Evolutionary conservation across 2,113 vertebrate genomes (phyloP).

Genomic region (Riparia riparia): DNA sequence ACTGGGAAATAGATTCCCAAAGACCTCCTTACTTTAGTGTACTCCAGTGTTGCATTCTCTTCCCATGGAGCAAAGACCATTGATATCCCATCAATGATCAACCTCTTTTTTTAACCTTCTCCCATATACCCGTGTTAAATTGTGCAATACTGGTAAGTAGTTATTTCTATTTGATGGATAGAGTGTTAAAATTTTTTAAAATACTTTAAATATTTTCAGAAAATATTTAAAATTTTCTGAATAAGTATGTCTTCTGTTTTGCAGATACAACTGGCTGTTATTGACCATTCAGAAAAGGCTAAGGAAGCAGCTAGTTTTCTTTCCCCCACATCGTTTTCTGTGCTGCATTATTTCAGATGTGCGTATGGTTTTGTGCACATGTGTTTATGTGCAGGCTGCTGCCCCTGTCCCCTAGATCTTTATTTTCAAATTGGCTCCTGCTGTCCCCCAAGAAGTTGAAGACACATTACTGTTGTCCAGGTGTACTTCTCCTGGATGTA

Average conservation of each 20-base stretch:
- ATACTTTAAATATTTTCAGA: no score
- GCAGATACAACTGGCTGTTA: not conserved
- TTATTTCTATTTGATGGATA: not conserved
- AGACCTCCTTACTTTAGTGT: not conserved
- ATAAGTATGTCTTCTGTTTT: not conserved
- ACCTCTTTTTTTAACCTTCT: not conserved
- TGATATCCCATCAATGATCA: not conserved
- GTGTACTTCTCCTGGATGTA: not conserved
- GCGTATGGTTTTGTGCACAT: not conserved
- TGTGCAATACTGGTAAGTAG: not conserved
- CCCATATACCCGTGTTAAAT: not conserved
- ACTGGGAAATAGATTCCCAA: not conserved
- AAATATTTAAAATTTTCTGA: not conserved
- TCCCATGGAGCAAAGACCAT: not conserved
- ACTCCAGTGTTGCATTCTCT: not conserved
- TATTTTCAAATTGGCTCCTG: not conserved
- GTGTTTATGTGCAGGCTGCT: rapidly evolving
- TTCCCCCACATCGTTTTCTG: not conserved
- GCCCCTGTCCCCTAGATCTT: not conserved
- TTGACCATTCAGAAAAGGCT: not conserved
- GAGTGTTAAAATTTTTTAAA: not conserved
- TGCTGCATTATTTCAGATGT: not conserved
- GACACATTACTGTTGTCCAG: not conserved
- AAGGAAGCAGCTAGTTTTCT: not conserved
- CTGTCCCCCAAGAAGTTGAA: not conserved